Evolutionary conservation across 2,113 vertebrate species (phyloP).

Genomic region (Oreochromis tanganicae): DNA sequence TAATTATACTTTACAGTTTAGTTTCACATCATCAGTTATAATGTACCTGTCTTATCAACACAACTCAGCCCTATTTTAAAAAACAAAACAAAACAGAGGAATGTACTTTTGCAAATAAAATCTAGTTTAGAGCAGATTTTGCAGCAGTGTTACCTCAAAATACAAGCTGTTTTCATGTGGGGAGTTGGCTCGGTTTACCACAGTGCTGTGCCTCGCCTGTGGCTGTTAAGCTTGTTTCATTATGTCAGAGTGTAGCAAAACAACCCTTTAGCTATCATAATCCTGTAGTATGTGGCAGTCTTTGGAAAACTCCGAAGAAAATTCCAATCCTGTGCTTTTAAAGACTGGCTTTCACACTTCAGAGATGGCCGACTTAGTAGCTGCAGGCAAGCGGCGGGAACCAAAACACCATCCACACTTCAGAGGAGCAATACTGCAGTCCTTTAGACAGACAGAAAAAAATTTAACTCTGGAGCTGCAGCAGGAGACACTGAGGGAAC

Average conservation of each 20-base stretch:
- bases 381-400: conserved; percentile 40
- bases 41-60: too few relatives aligned
- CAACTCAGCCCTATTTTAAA: too few relatives aligned
- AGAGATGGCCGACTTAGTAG: conserved; percentile 45
- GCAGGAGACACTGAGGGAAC: neutral
- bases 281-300: conserved; percentile 48
- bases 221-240: conserved; percentile 46
- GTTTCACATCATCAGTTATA: too few relatives aligned
- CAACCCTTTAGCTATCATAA: conserved; percentile 61
- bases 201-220: neutral
- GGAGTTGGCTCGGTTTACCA: neutral
- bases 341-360: conserved; percentile 60
- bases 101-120: neutral
- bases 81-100: neutral
- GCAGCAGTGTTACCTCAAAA: neutral
- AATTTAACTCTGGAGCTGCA: conserved; percentile 12
- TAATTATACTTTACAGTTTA: neutral
- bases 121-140: neutral
- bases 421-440: conserved; percentile 43
- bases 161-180: neutral
- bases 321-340: conserved; percentile 54
- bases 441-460: neutral
- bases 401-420: conserved; percentile 23
- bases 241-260: conserved; percentile 63
- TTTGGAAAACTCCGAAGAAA: conserved; percentile 49